Percentiles rank a stretch among this genome's conserved stretches.
phyloP scores from a whole-genome alignment of 2,888 invertebrate species.

The Euproctis similis region DNA sequence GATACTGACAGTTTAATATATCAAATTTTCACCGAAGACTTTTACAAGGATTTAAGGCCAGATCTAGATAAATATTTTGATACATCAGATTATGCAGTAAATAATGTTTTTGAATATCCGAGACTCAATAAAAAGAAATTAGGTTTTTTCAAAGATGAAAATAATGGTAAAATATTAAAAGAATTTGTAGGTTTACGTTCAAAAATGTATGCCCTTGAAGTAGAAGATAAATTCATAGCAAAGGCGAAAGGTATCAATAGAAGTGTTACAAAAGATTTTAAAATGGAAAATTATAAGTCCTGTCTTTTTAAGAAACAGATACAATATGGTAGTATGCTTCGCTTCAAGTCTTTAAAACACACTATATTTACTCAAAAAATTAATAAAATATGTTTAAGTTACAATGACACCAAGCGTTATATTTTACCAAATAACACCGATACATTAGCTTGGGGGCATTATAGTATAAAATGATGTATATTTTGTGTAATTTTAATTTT shows the following conservation, averaged over 20 bases:
- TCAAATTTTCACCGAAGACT: background rate
- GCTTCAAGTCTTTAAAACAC: background rate
- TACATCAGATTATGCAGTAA: background rate
- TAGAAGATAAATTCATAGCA: background rate
- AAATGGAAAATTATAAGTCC: background rate
- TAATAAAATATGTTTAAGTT: background rate
- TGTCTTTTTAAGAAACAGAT: background rate
- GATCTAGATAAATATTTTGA: background rate
- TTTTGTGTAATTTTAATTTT: too few species aligned
- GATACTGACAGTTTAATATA: conserved; percentile 1
- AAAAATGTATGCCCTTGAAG: background rate
- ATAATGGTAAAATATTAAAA: background rate
- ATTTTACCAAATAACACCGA: too few species aligned
- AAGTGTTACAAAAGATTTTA: background rate
- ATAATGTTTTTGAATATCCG: background rate
- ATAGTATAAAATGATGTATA: too few species aligned
- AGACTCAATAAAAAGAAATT: background rate
- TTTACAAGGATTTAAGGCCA: background rate
- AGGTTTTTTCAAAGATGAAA: too few species aligned
- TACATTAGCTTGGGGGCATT: too few species aligned
- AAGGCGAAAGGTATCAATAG: background rate
- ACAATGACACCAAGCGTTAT: too few species aligned
- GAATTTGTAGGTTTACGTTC: background rate
- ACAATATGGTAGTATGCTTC: background rate
- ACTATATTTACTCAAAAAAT: background rate